Conservation (phyloP, 2,797 vertebrate genomes). For the Tolypeutes matacus region DNA sequence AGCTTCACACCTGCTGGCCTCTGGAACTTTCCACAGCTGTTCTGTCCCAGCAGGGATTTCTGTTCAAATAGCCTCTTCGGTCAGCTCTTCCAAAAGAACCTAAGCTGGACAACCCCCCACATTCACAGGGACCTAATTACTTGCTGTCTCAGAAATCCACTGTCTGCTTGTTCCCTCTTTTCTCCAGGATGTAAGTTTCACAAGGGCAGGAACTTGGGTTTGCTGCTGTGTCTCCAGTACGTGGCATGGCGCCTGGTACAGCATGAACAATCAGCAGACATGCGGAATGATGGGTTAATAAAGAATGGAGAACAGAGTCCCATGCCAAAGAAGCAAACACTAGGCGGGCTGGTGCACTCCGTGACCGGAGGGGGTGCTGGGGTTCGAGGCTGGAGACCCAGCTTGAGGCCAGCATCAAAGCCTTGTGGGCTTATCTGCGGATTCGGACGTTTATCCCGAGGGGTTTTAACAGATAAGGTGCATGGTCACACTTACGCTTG, state of each 20-base stretch:
- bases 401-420: background rate
- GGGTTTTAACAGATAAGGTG: background rate
- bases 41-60: background rate
- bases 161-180: background rate
- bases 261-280: background rate
- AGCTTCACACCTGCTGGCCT: background rate
- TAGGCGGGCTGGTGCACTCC: background rate
- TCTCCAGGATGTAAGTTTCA: background rate
- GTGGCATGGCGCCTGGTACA: background rate
- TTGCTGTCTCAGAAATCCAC: background rate
- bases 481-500: background rate
- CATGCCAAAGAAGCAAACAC: conserved; percentile 9
- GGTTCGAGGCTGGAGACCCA: background rate
- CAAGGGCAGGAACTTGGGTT: background rate
- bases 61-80: background rate
- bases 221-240: background rate
- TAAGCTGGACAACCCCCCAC: background rate
- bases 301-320: background rate
- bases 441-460: background rate
- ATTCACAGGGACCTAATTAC: background rate
- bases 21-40: background rate
- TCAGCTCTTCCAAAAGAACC: background rate
- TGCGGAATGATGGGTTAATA: background rate
- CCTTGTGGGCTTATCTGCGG: background rate
- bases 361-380: too few species aligned